A percentile compares a stretch with the other conserved stretches of the same genome.
These are phyloP conservation scores for Sprattus sprattus DNA, from an alignment of 2,113 vertebrate species.

Conservation along the genomic window DNA sequence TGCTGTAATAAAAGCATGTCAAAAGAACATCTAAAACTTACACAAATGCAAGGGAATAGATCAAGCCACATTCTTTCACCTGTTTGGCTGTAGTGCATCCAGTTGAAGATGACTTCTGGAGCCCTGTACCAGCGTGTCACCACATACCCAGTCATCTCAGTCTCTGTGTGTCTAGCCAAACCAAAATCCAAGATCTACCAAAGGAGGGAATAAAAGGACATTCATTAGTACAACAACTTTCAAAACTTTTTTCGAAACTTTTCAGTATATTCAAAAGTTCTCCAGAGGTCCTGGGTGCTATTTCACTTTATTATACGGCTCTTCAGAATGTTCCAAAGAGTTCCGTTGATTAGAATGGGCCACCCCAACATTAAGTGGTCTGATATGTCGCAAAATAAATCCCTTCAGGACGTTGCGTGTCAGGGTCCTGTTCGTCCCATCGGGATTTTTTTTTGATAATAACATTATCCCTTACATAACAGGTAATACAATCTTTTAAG, in stretches of 20 bases:
- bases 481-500: background rate
- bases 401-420: too few species aligned
- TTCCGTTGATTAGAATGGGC: too few species aligned
- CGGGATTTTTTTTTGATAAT: background rate
- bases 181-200: constrained; percentile 80
- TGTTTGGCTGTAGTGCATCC: constrained; percentile 82
- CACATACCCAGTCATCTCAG: constrained; percentile 81
- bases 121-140: constrained; percentile 81
- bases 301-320: background rate
- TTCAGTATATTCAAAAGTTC: background rate
- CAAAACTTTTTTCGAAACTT: too few species aligned
- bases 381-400: too few species aligned
- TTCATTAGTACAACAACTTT: background rate
- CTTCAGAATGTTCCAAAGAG: too few species aligned
- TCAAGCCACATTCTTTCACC: constrained; percentile 52
- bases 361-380: too few species aligned
- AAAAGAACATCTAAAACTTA: too few species aligned
- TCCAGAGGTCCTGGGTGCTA: background rate
- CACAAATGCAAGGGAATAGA: background rate
- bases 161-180: constrained; percentile 76
- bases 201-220: background rate
- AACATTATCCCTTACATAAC: background rate
- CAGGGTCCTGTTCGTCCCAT: too few species aligned
- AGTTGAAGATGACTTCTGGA: constrained; percentile 80
- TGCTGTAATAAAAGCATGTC: too few species aligned